Base-by-base conservation (phyloP, 1,140 invertebrate species). In the Acromyrmex charruanus region DNA sequence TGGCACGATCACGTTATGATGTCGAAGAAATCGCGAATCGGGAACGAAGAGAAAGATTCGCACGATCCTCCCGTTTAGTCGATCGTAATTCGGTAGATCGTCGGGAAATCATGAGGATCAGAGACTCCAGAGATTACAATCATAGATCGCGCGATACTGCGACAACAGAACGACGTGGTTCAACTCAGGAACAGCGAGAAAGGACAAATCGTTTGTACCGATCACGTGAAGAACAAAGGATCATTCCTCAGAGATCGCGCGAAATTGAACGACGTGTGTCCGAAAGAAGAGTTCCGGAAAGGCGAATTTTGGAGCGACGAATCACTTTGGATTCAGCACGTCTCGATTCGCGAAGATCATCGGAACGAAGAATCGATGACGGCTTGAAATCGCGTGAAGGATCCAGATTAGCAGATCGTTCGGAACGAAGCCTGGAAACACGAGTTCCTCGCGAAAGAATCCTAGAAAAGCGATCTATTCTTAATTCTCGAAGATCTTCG, bases 231-330 rank as follows among this genome's bases (percentile, higher is more conserved):
- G 35, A 35, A 21, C 51, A 65, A 10, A 85, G 74, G 16, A 51
- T 21, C 9, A 58, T 49, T 0, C 35, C 1, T 18, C 21, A 4
- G 44, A 35, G 6, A 10, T 44, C 55, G n/a, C 68, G 74, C 59
- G 86, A 89, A 21, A 10, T 35, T 28, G 85, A 77, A 18, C 85
- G 61, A 72, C 85, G 65, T 59, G 35, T 7, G 35, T 53, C 49
- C 12, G 18, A 68, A 14, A n/a, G 14, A 39, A 75, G 7, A 63
- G 3, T n/a, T 25, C 3, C 31, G 51, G 16, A 28, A 16, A 80
- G 66, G 14, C 65, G 21, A 39, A 7, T 58, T n/a, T 28, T 49
- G 16, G 71, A 71, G 21, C 87, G 63, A 39, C 69, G 63, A 55
- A 2, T 35, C 10, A 14, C 16, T 31, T 5, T 25, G 21, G 12